phyloP scores from a whole-genome alignment of 2,113 vertebrate species.

The Sapajus apella region DNA sequence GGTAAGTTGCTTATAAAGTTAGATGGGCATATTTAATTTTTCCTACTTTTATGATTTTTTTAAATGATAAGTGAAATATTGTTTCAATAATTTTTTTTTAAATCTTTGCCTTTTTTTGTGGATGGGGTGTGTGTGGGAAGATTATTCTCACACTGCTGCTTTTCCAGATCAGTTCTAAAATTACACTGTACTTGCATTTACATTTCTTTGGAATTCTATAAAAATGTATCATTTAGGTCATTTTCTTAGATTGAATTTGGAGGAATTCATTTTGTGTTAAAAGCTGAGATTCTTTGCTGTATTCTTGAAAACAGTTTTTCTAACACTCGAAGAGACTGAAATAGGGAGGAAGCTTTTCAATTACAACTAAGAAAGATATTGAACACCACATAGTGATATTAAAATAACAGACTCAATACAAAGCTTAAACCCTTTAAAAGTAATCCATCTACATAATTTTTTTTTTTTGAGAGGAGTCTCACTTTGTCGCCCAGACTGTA shows the following conservation, averaged over 20 bases:
- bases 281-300: slow-evolving; percentile 30
- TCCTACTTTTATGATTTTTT: slow-evolving; percentile 28
- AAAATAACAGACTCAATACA: neutral
- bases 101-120: neutral
- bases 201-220: slow-evolving; percentile 50
- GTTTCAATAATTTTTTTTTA: neutral
- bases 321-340: slow-evolving; percentile 6
- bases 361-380: neutral
- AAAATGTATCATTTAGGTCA: slow-evolving; percentile 36
- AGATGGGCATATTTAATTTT: slow-evolving; percentile 29
- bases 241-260: slow-evolving; percentile 34
- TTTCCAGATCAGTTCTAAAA: slow-evolving; percentile 41
- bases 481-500: no score
- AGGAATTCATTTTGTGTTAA: slow-evolving; percentile 36
- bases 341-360: neutral
- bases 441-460: neutral
- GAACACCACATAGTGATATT: neutral
- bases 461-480: neutral
- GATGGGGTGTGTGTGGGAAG: neutral
- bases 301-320: slow-evolving; percentile 8
- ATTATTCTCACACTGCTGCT: neutral
- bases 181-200: slow-evolving; percentile 9
- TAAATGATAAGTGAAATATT: slow-evolving; percentile 20
- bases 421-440: neutral
- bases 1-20: neutral